These are phyloP conservation scores for Xanthorhoe spadicearia DNA, from an alignment of 2,888 invertebrate species.

Conservation along the genomic window DNA sequence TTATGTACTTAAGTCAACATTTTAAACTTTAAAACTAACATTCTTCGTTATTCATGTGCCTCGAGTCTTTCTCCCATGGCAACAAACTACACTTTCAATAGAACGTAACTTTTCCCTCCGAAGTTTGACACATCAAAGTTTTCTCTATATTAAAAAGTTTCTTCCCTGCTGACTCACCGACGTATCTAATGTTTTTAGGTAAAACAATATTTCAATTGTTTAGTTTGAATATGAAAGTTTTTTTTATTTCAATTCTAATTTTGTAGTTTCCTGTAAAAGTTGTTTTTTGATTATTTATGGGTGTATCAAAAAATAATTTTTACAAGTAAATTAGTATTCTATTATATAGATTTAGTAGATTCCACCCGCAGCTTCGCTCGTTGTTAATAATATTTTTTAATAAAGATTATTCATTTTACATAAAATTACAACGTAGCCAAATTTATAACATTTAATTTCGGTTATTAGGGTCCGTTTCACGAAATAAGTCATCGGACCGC, in stretches of 20 bases:
- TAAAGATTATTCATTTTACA: no score
- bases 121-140: slow-evolving; percentile 13
- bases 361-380: no score
- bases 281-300: no score
- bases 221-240: not conserved
- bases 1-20: no score
- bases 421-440: no score
- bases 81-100: slow-evolving; percentile 13
- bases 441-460: no score
- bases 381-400: no score
- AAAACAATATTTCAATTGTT: not conserved
- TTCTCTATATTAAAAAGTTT: slow-evolving; percentile 15
- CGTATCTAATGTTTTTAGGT: not conserved
- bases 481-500: no score
- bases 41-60: not conserved
- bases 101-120: slow-evolving; percentile 5
- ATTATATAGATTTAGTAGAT: no score
- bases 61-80: not conserved
- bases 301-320: no score
- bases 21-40: not conserved
- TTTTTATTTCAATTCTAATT: not conserved
- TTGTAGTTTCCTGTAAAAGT: not conserved
- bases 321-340: no score
- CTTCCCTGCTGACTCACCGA: slow-evolving; percentile 4
- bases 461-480: no score